Evolutionary conservation across 2,888 invertebrate species (phyloP), one percentile per base, ranked within the genome.

Genomic region (Rhaphigaster nebulosa): DNA sequence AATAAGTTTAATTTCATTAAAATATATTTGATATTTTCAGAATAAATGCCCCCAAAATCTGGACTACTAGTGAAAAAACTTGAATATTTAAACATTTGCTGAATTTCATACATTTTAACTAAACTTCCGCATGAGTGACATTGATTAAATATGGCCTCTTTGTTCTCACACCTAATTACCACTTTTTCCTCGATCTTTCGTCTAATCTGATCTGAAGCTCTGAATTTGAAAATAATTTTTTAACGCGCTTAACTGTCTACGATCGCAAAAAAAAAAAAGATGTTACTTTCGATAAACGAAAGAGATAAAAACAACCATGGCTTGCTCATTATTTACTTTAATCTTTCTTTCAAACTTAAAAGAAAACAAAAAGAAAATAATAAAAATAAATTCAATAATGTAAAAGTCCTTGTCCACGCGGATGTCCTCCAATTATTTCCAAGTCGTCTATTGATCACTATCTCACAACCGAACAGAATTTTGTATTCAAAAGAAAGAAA

Each of bases 181-280:
- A 29, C 5, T 18, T 23, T 80, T 45, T 2, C 18, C 20, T 20
- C 60, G n/a, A 60, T n/a, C 26, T 10, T n/a, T 12, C 34, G 1
- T 70, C 18, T 70, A 34, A 70, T 70, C 70, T 70, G 70, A 70
- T 34, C n/a, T 13, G 18, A 34, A 29, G 15, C 34, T 34, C 13
- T 70, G 70, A 70, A 70, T 70, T 70, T 34, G 70, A 70, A 70
- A 70, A 70, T 70, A 70, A 70, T 70, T 34, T 70, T 70, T 70
- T 70, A 70, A 70, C 34, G 70, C 29, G 0, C 29, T 34, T 15
- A 29, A 65, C 65, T 29, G 65, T 65, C 34, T 29, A 65, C n/a
- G n/a, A n/a, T n/a, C n/a, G n/a, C n/a, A n/a, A n/a, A n/a, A n/a
- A n/a, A n/a, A n/a, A n/a, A n/a, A 34, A 70, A 29, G 18, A 70